Base-by-base conservation (phyloP, 2,113 vertebrate species). In the Erythrolamprus reginae region DNA sequence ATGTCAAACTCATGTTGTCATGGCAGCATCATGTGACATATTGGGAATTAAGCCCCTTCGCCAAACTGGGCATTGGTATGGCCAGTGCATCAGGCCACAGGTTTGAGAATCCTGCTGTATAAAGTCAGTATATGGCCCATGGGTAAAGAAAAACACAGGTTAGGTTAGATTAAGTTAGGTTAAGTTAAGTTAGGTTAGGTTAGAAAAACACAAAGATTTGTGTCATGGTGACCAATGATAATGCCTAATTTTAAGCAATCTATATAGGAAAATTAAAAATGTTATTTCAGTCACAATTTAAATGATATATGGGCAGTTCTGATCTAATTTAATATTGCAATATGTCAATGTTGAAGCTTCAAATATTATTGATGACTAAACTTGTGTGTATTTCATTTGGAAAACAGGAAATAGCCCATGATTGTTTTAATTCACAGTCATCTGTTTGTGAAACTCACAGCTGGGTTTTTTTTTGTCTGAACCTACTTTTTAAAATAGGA, bases 131-230 rank as follows among this genome's bases (percentile, higher is more conserved):
- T 93, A 92, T 89, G 19, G 56, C 28, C 61, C 93, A 8, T 55
- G 42, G 85, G 89, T 92, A 94, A 91, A 82, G 52, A 5, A 47
- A 38, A 91, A n/a, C 56, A 77, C 58, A 77, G 50, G n/a, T n/a
- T n/a, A n/a, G n/a, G n/a, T n/a, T n/a, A n/a, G n/a, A n/a, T n/a
- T n/a, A n/a, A n/a, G n/a, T n/a, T n/a, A n/a, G n/a, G n/a, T n/a
- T n/a, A n/a, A n/a, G n/a, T n/a, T n/a, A n/a, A n/a, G n/a, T n/a
- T n/a, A n/a, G n/a, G n/a, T n/a, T n/a, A n/a, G n/a, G n/a, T n/a
- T n/a, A n/a, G n/a, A n/a, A n/a, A n/a, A n/a, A n/a, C n/a, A 56
- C 28, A 86, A 85, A 65, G 15, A 23, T 65, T 50, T 45, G 28
- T 2, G 5, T 47, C 12, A n/a, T 3, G n/a, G 42, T 61, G 15